Evolutionary conservation across 2,113 vertebrate genomes (phyloP).

Genomic region (Peromyscus maniculatus): DNA sequence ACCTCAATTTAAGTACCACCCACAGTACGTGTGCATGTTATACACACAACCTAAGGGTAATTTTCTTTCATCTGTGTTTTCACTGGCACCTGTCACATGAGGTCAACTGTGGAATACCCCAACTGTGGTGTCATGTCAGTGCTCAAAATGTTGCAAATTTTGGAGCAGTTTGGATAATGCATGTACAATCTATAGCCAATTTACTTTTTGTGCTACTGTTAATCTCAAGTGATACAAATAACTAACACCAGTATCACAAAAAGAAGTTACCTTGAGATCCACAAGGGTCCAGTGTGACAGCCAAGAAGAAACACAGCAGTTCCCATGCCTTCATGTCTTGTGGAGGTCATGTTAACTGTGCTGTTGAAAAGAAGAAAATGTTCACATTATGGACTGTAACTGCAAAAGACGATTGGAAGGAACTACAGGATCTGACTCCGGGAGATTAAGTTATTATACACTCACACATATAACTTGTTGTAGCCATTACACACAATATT

Average conservation of each 20-base stretch:
- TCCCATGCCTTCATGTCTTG: slow-evolving; percentile 12
- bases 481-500: slow-evolving; percentile 18
- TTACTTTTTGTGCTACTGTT: background rate
- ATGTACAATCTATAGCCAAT: background rate
- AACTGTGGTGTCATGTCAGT: background rate
- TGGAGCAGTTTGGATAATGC: background rate
- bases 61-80: background rate
- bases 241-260: background rate
- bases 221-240: background rate
- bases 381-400: slow-evolving; percentile 9
- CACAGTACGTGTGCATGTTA: background rate
- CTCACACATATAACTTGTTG: slow-evolving; percentile 20
- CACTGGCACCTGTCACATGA: background rate
- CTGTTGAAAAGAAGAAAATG: slow-evolving; percentile 28
- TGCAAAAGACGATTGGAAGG: slow-evolving; percentile 27
- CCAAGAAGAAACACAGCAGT: background rate
- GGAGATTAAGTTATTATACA: background rate
- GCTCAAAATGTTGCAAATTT: background rate
- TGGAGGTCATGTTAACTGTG: background rate
- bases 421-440: background rate
- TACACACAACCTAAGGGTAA: background rate
- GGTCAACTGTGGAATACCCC: background rate
- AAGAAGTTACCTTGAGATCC: slow-evolving; percentile 9
- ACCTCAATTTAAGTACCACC: background rate
- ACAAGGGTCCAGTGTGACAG: background rate